phyloP scores from a whole-genome alignment of 2,113 vertebrate species.

The Rhea pennata region DNA sequence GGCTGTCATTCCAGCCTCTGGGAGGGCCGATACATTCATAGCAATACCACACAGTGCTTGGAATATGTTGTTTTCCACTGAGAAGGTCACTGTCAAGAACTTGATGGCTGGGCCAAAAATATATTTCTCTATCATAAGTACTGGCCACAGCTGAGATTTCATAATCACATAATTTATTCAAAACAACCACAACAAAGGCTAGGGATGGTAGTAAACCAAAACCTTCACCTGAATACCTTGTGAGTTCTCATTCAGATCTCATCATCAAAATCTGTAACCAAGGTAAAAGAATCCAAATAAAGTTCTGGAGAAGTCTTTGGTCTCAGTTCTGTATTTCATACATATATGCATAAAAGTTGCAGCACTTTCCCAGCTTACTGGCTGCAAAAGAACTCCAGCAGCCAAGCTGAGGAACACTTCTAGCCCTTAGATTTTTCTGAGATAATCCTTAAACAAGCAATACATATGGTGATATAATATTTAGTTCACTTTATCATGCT shows the following conservation, averaged over 20 bases:
- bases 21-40: neutral
- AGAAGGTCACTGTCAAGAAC: neutral
- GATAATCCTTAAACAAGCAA: slow-evolving; percentile 40
- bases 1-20: neutral
- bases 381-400: neutral
- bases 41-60: neutral
- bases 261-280: slow-evolving; percentile 18
- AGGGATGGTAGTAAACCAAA: neutral
- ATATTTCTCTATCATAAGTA: neutral
- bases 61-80: neutral
- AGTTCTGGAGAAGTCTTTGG: neutral
- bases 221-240: neutral
- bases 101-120: neutral
- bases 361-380: neutral
- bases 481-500: neutral
- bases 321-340: slow-evolving; percentile 15
- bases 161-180: neutral
- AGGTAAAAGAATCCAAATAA: slow-evolving; percentile 29
- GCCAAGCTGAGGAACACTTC: neutral
- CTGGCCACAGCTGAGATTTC: neutral
- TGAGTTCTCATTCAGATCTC: neutral
- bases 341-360: slow-evolving; percentile 24
- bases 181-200: neutral
- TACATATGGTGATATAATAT: neutral
- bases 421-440: slow-evolving; percentile 10